Base-by-base conservation (phyloP, 2,888 invertebrate genomes). In the Pollenia angustigena region DNA sequence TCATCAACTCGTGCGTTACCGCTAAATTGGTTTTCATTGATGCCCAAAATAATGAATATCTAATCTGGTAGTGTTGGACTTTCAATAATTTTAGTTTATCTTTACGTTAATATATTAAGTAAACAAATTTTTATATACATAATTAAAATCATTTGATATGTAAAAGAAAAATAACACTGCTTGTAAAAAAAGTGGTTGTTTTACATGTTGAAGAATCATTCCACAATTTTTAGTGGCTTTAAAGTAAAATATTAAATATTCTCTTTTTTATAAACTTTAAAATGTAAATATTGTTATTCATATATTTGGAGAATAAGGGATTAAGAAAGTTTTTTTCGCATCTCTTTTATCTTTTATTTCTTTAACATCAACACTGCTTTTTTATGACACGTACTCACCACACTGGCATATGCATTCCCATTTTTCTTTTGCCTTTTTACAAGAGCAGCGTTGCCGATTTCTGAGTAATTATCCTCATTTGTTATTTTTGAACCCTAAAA, bases 211-310 rank as follows among this genome's bases (percentile, higher is more conserved):
- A 7, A 60, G 23, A 75, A 76, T 71, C 79, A 82, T 82, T 80
- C 80, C 86, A 81, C 76, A 76, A 72, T 86, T 83, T 82, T 81
- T 16, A 72, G 80, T 76, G 80, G 86, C n/a, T 48, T 40, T 64
- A 71, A 75, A 64, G 2, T 54, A 6, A 58, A 42, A 72, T 58
- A 52, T 54, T 62, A 62, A 81, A n/a, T 11, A 42, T 14, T 52
- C 23, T 64, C 32, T 18, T n/a, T 14, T 18, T 56, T 56, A 48
- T 48, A 46, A 56, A 52, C 14, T n/a, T n/a, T 16, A 58, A 71
- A 42, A n/a, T 23, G 12, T 8, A 8, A 6, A 7, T 2, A 12
- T 44, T 64, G 46, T 64, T 0, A 60, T 74, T 60, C 46, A 58
- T 72, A 48, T 44, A 64, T 18, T 58, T 11, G 1, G 14, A 32